These are phyloP conservation scores for Lochmaea crataegi DNA, from an alignment of 2,888 invertebrate genomes.

Conservation along the genomic window DNA sequence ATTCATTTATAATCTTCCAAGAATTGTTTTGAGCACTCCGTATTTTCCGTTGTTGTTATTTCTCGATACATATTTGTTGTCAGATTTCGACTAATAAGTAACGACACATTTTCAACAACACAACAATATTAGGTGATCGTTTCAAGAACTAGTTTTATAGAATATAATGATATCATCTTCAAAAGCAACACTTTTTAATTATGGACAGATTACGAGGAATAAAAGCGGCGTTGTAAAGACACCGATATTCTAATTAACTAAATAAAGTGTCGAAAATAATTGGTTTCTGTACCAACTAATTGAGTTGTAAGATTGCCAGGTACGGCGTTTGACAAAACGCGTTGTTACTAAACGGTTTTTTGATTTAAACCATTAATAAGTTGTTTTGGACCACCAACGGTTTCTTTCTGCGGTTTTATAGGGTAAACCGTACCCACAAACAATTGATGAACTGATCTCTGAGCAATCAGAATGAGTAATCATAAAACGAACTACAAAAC, in stretches of 20 bases:
- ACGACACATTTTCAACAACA: too few species aligned
- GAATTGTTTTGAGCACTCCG: too few species aligned
- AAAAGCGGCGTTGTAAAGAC: background rate
- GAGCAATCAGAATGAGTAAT: constrained; percentile 16
- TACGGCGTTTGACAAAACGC: constrained; percentile 25
- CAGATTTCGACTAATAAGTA: too few species aligned
- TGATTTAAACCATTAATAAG: constrained; percentile 22
- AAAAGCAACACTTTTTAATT: too few species aligned
- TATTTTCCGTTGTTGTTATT: too few species aligned
- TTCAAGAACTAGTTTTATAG: background rate
- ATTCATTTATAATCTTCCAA: too few species aligned
- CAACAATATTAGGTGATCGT: background rate
- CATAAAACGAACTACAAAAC: constrained; percentile 10
- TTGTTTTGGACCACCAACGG: constrained; percentile 25
- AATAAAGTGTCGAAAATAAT: constrained; percentile 26
- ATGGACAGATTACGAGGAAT: constrained; percentile 6
- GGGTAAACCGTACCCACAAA: constrained; percentile 7
- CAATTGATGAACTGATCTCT: constrained; percentile 16
- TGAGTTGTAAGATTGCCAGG: constrained; percentile 22
- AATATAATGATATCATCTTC: background rate
- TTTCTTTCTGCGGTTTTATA: constrained; percentile 22
- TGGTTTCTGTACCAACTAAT: constrained; percentile 21
- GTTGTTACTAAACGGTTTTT: constrained; percentile 29
- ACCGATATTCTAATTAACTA: constrained; percentile 19
- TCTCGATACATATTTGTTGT: too few species aligned